These are phyloP conservation scores for Keiferia lycopersicella DNA, from an alignment of 2,888 invertebrate genomes.

Conservation along the genomic window DNA sequence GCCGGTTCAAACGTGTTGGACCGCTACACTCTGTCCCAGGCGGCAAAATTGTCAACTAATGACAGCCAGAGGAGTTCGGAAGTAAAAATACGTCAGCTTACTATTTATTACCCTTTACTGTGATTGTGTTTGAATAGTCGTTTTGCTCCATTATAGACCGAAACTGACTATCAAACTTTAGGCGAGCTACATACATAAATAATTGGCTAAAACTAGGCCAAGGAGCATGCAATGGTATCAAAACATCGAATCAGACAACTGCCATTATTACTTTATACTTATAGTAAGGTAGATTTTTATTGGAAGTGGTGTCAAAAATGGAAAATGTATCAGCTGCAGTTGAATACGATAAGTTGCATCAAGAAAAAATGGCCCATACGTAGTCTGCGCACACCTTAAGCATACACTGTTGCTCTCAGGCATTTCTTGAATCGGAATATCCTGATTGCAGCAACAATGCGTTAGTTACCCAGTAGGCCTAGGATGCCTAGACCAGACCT, in stretches of 20 bases:
- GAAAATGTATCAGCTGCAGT: background rate
- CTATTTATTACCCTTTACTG: no score
- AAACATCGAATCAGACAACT: constrained; percentile 2
- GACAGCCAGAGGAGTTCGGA: no score
- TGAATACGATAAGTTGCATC: background rate
- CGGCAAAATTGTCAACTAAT: no score
- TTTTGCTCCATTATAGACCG: constrained; percentile 19
- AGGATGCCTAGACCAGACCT: constrained; percentile 34
- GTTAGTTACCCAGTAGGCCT: constrained; percentile 26
- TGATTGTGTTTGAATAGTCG: constrained; percentile 19
- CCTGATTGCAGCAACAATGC: constrained; percentile 21
- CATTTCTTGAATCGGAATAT: background rate
- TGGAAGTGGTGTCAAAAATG: background rate
- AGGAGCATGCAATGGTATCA: background rate
- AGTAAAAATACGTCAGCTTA: no score
- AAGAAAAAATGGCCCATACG: background rate
- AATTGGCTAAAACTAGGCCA: background rate
- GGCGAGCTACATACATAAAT: constrained; percentile 15
- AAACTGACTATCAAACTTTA: constrained; percentile 19
- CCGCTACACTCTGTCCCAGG: no score
- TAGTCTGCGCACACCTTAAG: background rate
- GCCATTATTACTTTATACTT: no score
- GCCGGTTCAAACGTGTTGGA: no score
- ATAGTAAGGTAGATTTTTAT: no score
- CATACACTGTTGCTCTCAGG: background rate